phyloP scores from a whole-genome alignment of 2,797 vertebrate genomes.

The Corythornis leucogaster region DNA sequence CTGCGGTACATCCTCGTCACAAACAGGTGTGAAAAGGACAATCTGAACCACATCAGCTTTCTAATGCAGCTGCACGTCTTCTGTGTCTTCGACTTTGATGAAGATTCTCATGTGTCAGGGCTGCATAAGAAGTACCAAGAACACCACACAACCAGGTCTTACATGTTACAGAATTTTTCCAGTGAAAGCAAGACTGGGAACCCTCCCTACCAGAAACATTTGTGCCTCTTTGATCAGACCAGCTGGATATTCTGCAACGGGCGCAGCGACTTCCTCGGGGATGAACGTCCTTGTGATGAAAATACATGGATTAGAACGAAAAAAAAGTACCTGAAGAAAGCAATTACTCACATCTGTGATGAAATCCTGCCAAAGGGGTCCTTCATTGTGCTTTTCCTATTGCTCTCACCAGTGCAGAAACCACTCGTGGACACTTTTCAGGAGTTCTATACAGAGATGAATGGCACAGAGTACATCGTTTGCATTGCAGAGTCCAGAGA shows the following conservation, averaged over 20 bases:
- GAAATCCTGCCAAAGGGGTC: conserved; percentile 81
- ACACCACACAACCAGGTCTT: conserved; percentile 77
- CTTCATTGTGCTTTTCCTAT: conserved; percentile 84
- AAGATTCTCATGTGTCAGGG: conserved; percentile 81
- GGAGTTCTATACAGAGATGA: conserved; percentile 86
- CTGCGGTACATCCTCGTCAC: conserved; percentile 85
- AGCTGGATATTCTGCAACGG: conserved; percentile 91
- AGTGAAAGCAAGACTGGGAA: conserved; percentile 61
- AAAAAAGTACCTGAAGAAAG: conserved; percentile 81
- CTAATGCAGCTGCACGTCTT: conserved; percentile 84
- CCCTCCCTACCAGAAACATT: conserved; percentile 65
- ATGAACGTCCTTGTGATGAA: conserved; percentile 81
- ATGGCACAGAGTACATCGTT: conserved; percentile 83
- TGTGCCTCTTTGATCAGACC: conserved; percentile 83
- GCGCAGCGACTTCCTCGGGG: conserved; percentile 80
- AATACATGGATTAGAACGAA: conserved; percentile 84
- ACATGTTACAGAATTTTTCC: conserved; percentile 82
- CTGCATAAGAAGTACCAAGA: conserved; percentile 81
- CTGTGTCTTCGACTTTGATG: conserved; percentile 88
- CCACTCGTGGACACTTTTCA: conserved; percentile 84
- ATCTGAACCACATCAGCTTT: conserved; percentile 79
- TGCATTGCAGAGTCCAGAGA: conserved; percentile 83
- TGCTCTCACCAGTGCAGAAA: conserved; percentile 82
- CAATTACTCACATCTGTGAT: conserved; percentile 83
- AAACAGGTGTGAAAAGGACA: conserved; percentile 77